Evolutionary conservation across 2,888 invertebrate species (phyloP).

Genomic region (Pammene aurita): DNA sequence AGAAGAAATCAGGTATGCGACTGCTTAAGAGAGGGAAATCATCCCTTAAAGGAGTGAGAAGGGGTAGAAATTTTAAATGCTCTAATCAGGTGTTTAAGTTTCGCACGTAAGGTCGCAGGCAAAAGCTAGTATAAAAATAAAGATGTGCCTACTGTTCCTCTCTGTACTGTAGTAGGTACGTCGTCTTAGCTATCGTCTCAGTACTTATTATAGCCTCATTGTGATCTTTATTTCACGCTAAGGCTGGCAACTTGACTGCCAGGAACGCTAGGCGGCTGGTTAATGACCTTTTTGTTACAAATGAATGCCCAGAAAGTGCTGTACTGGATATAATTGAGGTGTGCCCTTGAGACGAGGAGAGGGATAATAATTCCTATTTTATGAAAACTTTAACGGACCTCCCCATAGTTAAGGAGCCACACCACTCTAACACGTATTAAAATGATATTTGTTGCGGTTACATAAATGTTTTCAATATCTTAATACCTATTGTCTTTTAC

Average conservation of each 20-base stretch:
- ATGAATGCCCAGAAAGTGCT: constrained; percentile 14
- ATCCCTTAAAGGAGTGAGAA: too few species aligned
- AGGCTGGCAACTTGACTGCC: constrained; percentile 26
- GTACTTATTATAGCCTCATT: constrained; percentile 33
- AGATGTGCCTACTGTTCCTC: background rate
- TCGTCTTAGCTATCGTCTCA: background rate
- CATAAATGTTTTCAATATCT: too few species aligned
- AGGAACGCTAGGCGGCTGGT: constrained; percentile 11
- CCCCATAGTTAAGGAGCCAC: too few species aligned
- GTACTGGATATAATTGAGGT: constrained; percentile 15
- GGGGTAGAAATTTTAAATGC: too few species aligned
- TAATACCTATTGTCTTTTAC: too few species aligned
- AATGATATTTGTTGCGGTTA: too few species aligned
- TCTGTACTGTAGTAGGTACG: constrained; percentile 10
- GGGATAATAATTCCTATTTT: constrained; percentile 7
- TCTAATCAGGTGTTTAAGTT: too few species aligned
- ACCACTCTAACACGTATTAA: too few species aligned
- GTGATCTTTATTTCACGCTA: constrained; percentile 38
- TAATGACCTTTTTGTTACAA: constrained; percentile 33
- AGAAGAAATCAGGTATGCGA: too few species aligned
- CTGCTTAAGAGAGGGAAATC: too few species aligned
- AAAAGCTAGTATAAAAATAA: too few species aligned
- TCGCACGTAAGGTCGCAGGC: too few species aligned
- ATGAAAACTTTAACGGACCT: constrained; percentile 1
- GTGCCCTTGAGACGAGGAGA: constrained; percentile 21